These are phyloP conservation scores for Stenotaenia linearis DNA, from an alignment of 2,888 invertebrate genomes.

Conservation along the genomic window DNA sequence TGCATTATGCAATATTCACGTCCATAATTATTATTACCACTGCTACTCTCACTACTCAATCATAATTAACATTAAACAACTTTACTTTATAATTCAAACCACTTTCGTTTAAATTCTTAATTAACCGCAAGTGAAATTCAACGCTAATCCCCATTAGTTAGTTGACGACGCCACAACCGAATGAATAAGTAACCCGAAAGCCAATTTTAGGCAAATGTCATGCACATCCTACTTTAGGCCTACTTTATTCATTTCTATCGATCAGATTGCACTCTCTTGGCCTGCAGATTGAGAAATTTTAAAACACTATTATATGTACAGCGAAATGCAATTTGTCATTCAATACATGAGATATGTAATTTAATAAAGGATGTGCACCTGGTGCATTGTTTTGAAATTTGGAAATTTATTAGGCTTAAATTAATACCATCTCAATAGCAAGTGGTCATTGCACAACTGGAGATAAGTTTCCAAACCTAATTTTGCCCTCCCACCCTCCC, in stretches of 20 bases:
- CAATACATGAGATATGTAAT: not conserved
- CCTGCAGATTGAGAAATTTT: not conserved
- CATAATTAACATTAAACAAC: no score
- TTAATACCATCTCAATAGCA: not conserved
- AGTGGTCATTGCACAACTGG: not conserved
- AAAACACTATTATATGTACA: not conserved
- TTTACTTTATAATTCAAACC: no score
- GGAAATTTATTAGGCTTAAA: not conserved
- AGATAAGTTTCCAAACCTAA: not conserved
- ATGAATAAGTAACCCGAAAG: no score
- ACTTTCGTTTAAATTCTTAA: no score
- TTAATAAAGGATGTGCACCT: not conserved
- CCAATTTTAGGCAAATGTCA: no score
- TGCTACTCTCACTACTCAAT: no score
- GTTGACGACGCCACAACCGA: no score
- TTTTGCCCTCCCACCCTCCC: not conserved
- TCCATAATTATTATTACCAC: no score
- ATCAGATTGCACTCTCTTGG: not conserved
- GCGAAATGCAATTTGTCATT: not conserved
- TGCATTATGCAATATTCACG: no score
- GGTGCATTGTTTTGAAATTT: not conserved
- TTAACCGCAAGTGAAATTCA: no score
- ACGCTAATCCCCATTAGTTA: no score
- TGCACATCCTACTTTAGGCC: not conserved
- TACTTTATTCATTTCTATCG: not conserved